Conservation (phyloP, 2,888 invertebrate species). For the Oegoconia quadripuncta region DNA sequence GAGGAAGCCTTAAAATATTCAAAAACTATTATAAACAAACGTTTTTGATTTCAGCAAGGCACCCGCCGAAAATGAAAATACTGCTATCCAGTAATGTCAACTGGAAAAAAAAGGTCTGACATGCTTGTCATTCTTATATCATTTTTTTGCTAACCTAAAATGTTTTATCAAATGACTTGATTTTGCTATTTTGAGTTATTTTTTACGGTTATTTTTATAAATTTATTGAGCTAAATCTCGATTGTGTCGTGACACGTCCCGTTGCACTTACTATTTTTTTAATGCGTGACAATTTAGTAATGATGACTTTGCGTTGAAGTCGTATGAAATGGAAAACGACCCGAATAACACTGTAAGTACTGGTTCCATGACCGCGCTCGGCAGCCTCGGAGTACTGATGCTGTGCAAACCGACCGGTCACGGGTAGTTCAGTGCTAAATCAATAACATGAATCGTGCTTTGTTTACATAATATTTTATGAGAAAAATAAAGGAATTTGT, state of each 20-base stretch:
- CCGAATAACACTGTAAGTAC: constrained; percentile 75
- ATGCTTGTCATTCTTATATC: constrained; percentile 72
- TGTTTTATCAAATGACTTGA: constrained; percentile 79
- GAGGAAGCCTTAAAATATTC: constrained; percentile 16
- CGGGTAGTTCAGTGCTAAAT: too few relatives aligned
- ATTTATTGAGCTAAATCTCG: constrained; percentile 72
- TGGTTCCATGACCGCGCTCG: constrained; percentile 3
- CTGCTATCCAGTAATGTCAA: constrained; percentile 72
- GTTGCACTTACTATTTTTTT: constrained; percentile 54
- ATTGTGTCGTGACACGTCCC: constrained; percentile 62
- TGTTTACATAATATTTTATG: too few relatives aligned
- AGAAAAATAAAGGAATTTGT: too few relatives aligned
- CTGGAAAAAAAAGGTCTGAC: constrained; percentile 78
- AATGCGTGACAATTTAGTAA: constrained; percentile 62
- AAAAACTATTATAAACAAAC: constrained; percentile 37
- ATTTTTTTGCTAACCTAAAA: constrained; percentile 80
- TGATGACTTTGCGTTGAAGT: constrained; percentile 67
- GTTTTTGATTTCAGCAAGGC: constrained; percentile 61
- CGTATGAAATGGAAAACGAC: constrained; percentile 73
- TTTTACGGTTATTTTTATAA: constrained; percentile 73
- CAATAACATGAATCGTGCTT: too few relatives aligned
- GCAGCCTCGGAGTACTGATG: too few relatives aligned
- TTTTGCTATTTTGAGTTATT: constrained; percentile 69
- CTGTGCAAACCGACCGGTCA: too few relatives aligned
- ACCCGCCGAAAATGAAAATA: constrained; percentile 73